phyloP scores from a whole-genome alignment of 2,113 vertebrate species.

The Paradoxurus hermaphroditus region DNA sequence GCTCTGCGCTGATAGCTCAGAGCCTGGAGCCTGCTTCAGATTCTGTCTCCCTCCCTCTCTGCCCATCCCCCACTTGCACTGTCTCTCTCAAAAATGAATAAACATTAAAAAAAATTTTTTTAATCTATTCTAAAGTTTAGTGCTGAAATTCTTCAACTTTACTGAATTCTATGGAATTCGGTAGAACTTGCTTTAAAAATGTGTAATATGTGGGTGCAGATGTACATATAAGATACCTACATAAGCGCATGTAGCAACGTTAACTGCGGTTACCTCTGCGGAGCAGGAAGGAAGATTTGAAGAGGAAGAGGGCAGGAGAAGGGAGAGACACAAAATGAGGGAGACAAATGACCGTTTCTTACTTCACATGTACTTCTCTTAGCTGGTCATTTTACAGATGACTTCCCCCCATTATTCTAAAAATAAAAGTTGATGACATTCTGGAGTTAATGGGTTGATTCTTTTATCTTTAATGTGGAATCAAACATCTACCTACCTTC shows the following conservation, averaged over 20 bases:
- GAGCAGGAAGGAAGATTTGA: background rate
- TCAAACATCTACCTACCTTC: background rate
- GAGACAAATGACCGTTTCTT: background rate
- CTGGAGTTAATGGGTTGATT: background rate
- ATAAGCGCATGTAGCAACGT: background rate
- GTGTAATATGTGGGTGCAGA: background rate
- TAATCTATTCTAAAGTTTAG: background rate
- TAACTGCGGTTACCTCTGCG: background rate
- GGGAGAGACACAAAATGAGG: background rate
- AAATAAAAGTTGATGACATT: background rate
- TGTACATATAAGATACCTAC: background rate
- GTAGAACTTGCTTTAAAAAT: background rate
- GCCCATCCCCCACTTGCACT: no score
- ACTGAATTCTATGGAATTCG: background rate
- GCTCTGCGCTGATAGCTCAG: no score
- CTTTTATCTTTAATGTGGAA: background rate
- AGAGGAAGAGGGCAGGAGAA: background rate
- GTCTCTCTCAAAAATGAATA: no score
- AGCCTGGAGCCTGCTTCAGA: no score
- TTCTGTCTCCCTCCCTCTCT: no score
- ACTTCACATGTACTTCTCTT: background rate
- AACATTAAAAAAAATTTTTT: no score
- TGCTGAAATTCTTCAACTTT: conserved; percentile 16
- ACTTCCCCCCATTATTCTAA: background rate
- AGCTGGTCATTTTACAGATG: background rate